Percentiles rank a stretch among this genome's conserved stretches.
Conservation (phyloP, 1,140 invertebrate species). For the Xylocopa sonorina region DNA sequence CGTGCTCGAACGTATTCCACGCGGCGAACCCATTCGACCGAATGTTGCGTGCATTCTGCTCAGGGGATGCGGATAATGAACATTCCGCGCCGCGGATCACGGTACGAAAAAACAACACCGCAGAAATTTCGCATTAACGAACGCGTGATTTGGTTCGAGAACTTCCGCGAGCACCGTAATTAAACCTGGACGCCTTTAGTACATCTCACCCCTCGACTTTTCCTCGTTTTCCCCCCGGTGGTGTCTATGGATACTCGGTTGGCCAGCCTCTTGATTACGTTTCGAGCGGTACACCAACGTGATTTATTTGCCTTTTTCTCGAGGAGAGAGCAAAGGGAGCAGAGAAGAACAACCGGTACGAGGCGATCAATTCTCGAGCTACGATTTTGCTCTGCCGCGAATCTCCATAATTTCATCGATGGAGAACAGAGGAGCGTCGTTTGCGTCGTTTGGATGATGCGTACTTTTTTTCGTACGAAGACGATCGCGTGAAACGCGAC, state of each 20-base stretch:
- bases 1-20: too few species aligned
- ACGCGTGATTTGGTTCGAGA: conserved; percentile 4
- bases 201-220: neutral
- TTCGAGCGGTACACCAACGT: neutral
- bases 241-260: neutral
- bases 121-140: neutral
- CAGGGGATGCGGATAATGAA: neutral
- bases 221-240: too few species aligned
- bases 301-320: neutral
- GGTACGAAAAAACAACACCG: neutral
- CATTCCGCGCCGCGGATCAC: neutral
- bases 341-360: too few species aligned
- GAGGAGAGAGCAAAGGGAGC: neutral
- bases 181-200: neutral
- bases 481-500: neutral
- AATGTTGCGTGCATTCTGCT: too few species aligned
- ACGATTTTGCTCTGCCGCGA: neutral
- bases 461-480: neutral
- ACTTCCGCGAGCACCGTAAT: conserved; percentile 4
- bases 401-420: neutral
- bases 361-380: neutral
- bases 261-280: neutral
- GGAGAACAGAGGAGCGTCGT: neutral
- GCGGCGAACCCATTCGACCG: too few species aligned
- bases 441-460: too few species aligned